phyloP scores from a whole-genome alignment of 2,113 vertebrate genomes.

The Thinocorus orbignyianus region DNA sequence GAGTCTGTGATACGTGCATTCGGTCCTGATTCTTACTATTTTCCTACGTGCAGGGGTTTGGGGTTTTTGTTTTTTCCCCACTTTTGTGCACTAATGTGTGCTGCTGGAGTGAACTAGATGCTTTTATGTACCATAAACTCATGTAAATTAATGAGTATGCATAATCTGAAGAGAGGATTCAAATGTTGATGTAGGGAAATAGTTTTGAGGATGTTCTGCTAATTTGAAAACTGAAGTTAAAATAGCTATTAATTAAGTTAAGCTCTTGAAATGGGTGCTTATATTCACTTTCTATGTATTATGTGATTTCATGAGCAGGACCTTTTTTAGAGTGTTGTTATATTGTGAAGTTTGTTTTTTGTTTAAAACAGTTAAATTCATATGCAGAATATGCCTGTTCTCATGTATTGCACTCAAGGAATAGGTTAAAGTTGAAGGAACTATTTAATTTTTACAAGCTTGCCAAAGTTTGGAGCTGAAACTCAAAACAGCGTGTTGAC shows the following conservation, averaged over 20 bases:
- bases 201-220: neutral
- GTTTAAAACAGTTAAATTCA: neutral
- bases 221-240: neutral
- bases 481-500: neutral
- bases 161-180: neutral
- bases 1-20: accelerated
- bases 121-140: neutral
- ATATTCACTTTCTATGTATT: neutral
- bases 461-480: neutral
- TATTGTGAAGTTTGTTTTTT: neutral
- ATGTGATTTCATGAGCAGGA: neutral
- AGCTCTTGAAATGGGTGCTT: neutral
- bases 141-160: neutral
- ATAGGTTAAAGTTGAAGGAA: neutral
- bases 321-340: neutral
- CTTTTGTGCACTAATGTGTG: neutral
- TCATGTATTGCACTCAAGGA: neutral
- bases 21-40: neutral
- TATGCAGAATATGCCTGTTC: neutral
- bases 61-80: accelerated
- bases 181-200: neutral
- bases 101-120: neutral
- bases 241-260: neutral
- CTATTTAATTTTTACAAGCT: neutral
- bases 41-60: accelerated